phyloP scores from a whole-genome alignment of 2,113 vertebrate species.

The Nothobranchius kuhntae region DNA sequence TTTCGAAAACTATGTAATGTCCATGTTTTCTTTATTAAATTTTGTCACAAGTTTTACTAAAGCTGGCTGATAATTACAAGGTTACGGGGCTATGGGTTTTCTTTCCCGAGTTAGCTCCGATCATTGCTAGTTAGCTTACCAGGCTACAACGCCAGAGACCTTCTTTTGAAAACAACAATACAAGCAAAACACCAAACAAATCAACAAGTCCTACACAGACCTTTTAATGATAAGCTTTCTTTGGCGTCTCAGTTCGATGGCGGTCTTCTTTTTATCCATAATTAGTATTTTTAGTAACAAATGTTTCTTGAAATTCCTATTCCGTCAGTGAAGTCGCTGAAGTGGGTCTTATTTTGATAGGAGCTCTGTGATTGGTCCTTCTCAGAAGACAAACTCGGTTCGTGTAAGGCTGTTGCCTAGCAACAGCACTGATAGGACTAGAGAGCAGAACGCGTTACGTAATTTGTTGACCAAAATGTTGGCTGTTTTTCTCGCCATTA shows the following conservation, averaged over 20 bases:
- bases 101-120: background rate
- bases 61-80: rapidly evolving
- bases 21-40: too few relatives aligned
- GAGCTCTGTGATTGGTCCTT: constrained; percentile 58
- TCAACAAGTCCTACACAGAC: constrained; percentile 26
- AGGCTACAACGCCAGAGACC: constrained; percentile 18
- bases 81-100: background rate
- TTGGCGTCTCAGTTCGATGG: constrained; percentile 51
- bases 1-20: too few relatives aligned
- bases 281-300: constrained; percentile 16
- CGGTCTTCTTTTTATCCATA: constrained; percentile 62
- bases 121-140: background rate
- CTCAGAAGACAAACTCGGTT: constrained; percentile 12
- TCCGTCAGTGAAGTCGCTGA: background rate
- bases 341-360: constrained; percentile 9
- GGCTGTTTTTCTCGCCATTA: background rate
- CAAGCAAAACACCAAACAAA: background rate
- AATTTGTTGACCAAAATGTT: constrained; percentile 60
- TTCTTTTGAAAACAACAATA: background rate
- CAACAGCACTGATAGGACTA: constrained; percentile 36
- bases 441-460: constrained; percentile 30
- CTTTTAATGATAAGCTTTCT: constrained; percentile 72
- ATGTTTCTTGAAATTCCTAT: constrained; percentile 12
- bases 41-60: too few relatives aligned
- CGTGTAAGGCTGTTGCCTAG: constrained; percentile 57